Base-by-base conservation (phyloP, 2,113 vertebrate genomes). In the Microtus oregoni region DNA sequence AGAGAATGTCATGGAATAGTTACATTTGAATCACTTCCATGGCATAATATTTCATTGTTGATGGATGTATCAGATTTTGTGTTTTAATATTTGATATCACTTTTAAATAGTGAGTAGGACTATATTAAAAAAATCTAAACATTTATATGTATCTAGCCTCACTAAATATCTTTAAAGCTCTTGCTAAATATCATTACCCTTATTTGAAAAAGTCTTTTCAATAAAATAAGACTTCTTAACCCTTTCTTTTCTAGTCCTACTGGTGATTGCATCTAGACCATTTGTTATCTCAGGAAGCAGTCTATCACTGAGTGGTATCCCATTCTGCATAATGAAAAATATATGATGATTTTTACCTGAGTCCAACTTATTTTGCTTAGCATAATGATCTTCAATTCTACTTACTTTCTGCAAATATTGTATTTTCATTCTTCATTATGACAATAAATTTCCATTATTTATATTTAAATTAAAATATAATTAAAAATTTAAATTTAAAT, bases 221-320 rank as follows among this genome's bases (percentile, higher is more conserved):
- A 82, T 61, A 94, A 87, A 83, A 77, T 90, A 91, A 82, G 3
- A 26, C 50, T 79, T 87, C 72, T 76, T 92, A 91, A 91, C 19
- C 26, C 41, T 65, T 77, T 89, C 76, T 78, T 50, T 79, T 52
- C 14, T 79, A 50, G 3, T 15, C 28, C 30, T 79, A 20, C 47
- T 79, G 47, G 47, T 32, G 7, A 79, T 9, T 52, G 44, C 47
- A 32, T 17, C 2, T 79, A 79, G 15, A 14, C 15, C 3, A 19
- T 79, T 30, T 9, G 1, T 52, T 79, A 79, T 50, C 47, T 52
- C 32, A 52, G 77, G 47, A 79, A 52, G 7, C 17, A 52, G 14
- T 78, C 13, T 30, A 32, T 28, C 28, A 47, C 24, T 28, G 75
- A 77, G 75, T 47, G 24, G 24, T 47, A 77, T 77, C 14, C 26